These are phyloP conservation scores for Phaethon lepturus DNA, from an alignment of 2,113 vertebrate species.

Conservation along the genomic window DNA sequence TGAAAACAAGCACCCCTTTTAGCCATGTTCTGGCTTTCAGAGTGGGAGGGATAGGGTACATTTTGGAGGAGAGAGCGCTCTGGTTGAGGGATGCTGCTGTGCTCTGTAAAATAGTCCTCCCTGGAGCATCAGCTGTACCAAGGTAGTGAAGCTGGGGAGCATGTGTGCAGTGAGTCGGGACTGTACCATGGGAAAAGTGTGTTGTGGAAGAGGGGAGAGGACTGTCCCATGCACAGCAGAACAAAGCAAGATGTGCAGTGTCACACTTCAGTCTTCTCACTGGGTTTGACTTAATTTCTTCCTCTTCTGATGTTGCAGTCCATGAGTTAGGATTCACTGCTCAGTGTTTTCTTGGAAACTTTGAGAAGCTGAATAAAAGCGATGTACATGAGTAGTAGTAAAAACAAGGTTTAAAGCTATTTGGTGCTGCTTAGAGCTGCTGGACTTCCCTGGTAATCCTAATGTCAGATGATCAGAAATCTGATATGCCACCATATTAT, in stretches of 20 bases:
- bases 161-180: background rate
- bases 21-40: background rate
- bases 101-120: background rate
- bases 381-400: background rate
- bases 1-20: background rate
- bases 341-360: background rate
- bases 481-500: background rate
- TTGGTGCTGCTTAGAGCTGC: background rate
- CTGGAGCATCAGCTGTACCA: background rate
- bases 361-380: background rate
- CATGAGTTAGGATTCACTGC: background rate
- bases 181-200: background rate
- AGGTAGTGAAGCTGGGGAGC: background rate
- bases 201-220: background rate
- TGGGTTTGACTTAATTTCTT: background rate
- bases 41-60: background rate
- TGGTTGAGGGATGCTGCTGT: background rate
- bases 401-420: background rate
- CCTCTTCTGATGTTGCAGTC: background rate
- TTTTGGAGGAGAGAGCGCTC: background rate
- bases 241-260: background rate
- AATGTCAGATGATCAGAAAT: background rate
- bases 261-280: background rate
- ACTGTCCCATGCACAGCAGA: background rate
- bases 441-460: background rate